Conservation (phyloP, 2,113 vertebrate genomes). For the Micronycteris hirsuta region DNA sequence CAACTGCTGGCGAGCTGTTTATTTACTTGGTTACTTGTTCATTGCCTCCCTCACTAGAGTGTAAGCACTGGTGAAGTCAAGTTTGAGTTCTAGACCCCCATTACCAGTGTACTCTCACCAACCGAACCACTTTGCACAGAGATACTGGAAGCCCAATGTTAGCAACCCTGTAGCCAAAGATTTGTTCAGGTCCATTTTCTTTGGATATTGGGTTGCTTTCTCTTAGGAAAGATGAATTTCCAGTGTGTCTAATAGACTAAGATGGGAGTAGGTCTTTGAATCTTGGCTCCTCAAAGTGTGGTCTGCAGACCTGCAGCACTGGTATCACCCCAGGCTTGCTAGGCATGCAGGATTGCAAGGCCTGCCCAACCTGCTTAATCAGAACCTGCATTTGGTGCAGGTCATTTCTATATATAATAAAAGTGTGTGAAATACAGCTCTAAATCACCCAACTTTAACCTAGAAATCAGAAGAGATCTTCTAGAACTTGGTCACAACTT, state of each 20-base stretch:
- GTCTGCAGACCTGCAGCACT: not conserved
- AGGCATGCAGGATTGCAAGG: not conserved
- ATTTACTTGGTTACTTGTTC: not conserved
- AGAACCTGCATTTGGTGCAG: not conserved
- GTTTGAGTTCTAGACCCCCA: not conserved
- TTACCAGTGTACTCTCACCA: not conserved
- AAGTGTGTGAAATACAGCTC: not conserved
- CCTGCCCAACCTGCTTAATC: not conserved
- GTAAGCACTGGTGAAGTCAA: not conserved
- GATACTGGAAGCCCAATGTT: not conserved
- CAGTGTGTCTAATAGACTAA: not conserved
- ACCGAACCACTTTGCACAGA: not conserved
- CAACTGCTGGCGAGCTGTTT: not conserved
- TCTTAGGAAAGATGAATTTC: not conserved
- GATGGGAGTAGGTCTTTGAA: not conserved
- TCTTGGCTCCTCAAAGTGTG: not conserved
- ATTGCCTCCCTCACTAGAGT: not conserved
- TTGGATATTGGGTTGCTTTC: not conserved
- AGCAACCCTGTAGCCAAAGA: not conserved
- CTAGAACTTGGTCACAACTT: not conserved
- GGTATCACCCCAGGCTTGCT: not conserved
- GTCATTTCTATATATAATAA: not conserved
- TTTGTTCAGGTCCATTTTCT: not conserved
- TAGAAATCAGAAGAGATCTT: not conserved
- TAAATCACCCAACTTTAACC: not conserved